These are phyloP conservation scores for Eriocheir sinensis DNA, from an alignment of 1,140 invertebrate genomes.

Conservation along the genomic window DNA sequence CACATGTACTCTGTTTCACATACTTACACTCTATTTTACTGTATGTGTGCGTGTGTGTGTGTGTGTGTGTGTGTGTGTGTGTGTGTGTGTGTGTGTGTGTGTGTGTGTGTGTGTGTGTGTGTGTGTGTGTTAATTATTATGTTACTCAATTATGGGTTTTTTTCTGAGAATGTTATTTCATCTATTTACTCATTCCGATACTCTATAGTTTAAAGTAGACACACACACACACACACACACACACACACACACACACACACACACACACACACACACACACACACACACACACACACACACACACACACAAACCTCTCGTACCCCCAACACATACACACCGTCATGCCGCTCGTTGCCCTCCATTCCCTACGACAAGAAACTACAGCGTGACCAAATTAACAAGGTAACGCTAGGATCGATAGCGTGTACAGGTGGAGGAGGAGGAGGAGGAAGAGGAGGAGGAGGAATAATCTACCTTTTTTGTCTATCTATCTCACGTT, in stretches of 20 bases:
- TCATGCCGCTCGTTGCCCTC: background rate
- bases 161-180: too few species aligned
- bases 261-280: conserved; percentile 22
- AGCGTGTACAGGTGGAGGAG: background rate
- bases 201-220: background rate
- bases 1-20: too few species aligned
- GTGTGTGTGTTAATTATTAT: too few species aligned
- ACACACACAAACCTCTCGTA: background rate
- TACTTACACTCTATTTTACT: too few species aligned
- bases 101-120: too few species aligned
- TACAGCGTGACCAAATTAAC: background rate
- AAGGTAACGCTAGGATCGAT: background rate
- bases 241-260: conserved; percentile 19
- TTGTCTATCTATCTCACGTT: too few species aligned
- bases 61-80: too few species aligned
- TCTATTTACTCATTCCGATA: background rate
- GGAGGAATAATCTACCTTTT: background rate
- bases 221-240: conserved; percentile 22
- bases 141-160: too few species aligned
- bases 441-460: background rate
- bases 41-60: too few species aligned
- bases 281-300: conserved; percentile 22
- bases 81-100: too few species aligned
- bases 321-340: background rate
- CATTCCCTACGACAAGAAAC: background rate